Conservation (phyloP, 2,888 invertebrate species). For the Lasioglossum morio region DNA sequence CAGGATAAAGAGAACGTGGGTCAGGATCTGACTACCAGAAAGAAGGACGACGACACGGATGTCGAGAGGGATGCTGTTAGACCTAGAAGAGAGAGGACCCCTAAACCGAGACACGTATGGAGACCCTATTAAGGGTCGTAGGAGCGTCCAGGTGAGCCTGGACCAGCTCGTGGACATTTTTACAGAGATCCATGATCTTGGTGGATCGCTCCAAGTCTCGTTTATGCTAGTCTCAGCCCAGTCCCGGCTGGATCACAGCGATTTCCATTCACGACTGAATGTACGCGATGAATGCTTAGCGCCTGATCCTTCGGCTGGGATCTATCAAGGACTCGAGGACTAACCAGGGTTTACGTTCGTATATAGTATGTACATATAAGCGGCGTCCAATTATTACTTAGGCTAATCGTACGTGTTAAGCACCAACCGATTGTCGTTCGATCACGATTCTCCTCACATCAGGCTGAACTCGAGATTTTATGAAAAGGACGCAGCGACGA, state of each 20-base stretch:
- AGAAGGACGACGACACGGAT: conserved; percentile 79
- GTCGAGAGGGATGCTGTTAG: conserved; percentile 76
- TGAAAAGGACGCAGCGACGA: not conserved
- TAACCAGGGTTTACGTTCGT: conserved; percentile 84
- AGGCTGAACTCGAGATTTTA: not conserved
- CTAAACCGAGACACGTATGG: conserved; percentile 83
- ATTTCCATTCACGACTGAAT: conserved; percentile 21
- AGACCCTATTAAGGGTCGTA: conserved; percentile 78
- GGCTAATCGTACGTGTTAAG: conserved; percentile 63
- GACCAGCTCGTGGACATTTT: not conserved
- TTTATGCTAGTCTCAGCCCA: not conserved
- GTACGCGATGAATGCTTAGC: conserved; percentile 15
- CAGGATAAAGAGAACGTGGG: conserved; percentile 83
- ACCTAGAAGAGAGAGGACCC: conserved; percentile 80
- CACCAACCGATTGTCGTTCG: conserved; percentile 62
- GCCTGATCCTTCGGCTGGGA: conserved; percentile 41
- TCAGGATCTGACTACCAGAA: conserved; percentile 80
- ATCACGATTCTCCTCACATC: conserved; percentile 24
- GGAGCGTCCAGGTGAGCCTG: not conserved
- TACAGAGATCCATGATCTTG: not conserved
- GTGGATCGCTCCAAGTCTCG: not conserved
- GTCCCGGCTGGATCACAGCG: not conserved
- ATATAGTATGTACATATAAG: conserved; percentile 77
- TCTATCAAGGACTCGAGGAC: conserved; percentile 81
- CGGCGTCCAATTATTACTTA: conserved; percentile 67